Evolutionary conservation across 2,888 invertebrate species (phyloP), one percentile per base, ranked within the genome.

Genomic region (Piscicola geometra): DNA sequence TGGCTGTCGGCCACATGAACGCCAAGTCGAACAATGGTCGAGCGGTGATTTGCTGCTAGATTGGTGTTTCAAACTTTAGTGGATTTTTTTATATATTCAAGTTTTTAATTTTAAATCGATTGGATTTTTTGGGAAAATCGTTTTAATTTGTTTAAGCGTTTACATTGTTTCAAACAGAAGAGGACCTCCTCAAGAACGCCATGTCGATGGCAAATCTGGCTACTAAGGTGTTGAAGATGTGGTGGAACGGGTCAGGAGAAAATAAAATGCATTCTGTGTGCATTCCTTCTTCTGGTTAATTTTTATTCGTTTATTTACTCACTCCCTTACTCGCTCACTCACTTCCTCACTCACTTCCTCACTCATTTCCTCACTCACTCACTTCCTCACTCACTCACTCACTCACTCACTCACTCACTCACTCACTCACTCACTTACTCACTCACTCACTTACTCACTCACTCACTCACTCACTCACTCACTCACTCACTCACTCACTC

Each of bases 331-430:
- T 15, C 50, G 21, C 50, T 15, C 50, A 47, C 50, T 15, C 50
- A 47, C 50, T 15, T 21, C 9, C 50, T 15, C 50, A 47, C 50
- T 15, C 50, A 47, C 50, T 15, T 21, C 9, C 50, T 15, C 50
- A 47, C 50, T 15, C 50, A 47, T 21, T 33, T 18, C 30, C 35
- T 12, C 30, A 32, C 69, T 33, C 35, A 33, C n/a, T 15, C 66
- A 47, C 50, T 15, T 21, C 9, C 50, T 15, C 50, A 47, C 50
- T 15, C 50, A 47, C 50, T 15, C 50, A 47, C 50, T 15, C 50
- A 47, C 50, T 15, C 60, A 56, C 60, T 18, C 60, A 21, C 12
- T 12, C 60, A 56, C 60, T 99, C 99, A 32, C 50, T 71, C 12
- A 70, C 36, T 70, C 28, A 71, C 41, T 52, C 50, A 47, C 47